Evolutionary conservation across 2,797 vertebrate species (phyloP), one percentile per base, ranked within the genome.

Genomic region (Kryptopterus vitreolus): DNA sequence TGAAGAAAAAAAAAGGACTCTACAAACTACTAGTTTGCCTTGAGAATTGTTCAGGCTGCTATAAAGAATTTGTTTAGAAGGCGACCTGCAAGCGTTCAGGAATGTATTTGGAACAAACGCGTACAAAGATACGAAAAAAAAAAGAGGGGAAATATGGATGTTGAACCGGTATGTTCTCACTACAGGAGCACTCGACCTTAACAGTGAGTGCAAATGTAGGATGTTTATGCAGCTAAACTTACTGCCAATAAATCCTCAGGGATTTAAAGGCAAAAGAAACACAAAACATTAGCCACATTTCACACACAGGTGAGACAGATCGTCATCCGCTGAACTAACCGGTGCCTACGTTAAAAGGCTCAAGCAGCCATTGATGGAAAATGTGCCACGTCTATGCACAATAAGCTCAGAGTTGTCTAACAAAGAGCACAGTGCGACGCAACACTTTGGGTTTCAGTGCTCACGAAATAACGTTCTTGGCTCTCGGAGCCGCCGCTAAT

Each of bases 31-130:
- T 43, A n/a, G 20, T 24, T 35, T 55, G 70, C 70, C 70, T 35
- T n/a, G 31, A 22, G 52, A 72, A 35, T 35, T 11, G 50, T 89
- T 88, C 86, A 75, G 70, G 69, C 55, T 82, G 85, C 84, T 79
- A 87, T 81, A 86, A 81, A 43, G 38, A 43, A 43, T 89, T 83
- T 88, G 87, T 86, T 86, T 79, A 81, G 70, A 74, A 74, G 71
- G 69, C 84, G 87, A 84, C 86, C 68, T 76, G 86, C 73, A 87
- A 88, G 89, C 79, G n/a, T 87, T 76, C 24, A 76, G 53, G 87
- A 78, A 85, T 84, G 89, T 89, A 18, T 69, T 15, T 46, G 13
- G 31, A 2, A 3, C 31, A 38, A 31, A 50, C 31, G n/a, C 29
- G 18, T 43, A 10, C 26, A 15, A 12, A 1, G 20, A 16, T 20